phyloP scores from a whole-genome alignment of 2,113 vertebrate genomes.

The Alethe diademata region DNA sequence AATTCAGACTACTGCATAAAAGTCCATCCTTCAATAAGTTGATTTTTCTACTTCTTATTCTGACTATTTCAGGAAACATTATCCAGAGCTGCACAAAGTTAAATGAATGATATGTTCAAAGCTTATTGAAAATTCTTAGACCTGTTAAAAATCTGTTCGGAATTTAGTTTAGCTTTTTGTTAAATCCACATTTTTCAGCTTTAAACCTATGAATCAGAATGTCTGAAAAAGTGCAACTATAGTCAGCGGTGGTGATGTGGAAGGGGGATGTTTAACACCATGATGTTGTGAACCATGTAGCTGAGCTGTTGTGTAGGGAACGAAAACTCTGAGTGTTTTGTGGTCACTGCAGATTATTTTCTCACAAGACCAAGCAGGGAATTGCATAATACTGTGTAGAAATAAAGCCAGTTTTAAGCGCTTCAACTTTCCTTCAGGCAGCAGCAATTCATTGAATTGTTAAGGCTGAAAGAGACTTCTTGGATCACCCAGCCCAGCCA shows the following conservation, averaged over 20 bases:
- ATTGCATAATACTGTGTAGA: not conserved
- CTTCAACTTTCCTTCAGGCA: not conserved
- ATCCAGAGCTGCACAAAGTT: not conserved
- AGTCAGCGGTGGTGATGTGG: not conserved
- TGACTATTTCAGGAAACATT: not conserved
- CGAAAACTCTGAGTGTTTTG: rapidly evolving
- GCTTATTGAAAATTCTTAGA: conserved; percentile 6
- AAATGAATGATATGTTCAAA: not conserved
- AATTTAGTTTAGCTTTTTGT: not conserved
- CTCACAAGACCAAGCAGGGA: not conserved
- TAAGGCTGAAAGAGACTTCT: not conserved
- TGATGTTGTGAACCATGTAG: rapidly evolving
- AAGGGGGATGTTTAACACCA: not conserved
- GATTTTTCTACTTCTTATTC: not conserved
- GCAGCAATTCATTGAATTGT: not conserved
- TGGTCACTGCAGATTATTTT: not conserved
- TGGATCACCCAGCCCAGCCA: not conserved
- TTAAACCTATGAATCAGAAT: not conserved
- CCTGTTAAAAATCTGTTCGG: not conserved
- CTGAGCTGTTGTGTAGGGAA: not conserved
- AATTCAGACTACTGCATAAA: not conserved
- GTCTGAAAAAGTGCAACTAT: not conserved
- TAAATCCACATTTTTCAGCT: not conserved
- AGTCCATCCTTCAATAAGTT: not conserved
- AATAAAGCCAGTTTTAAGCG: not conserved